Base-by-base conservation (phyloP, 2,797 vertebrate genomes). In the Sitta carolinensis region DNA sequence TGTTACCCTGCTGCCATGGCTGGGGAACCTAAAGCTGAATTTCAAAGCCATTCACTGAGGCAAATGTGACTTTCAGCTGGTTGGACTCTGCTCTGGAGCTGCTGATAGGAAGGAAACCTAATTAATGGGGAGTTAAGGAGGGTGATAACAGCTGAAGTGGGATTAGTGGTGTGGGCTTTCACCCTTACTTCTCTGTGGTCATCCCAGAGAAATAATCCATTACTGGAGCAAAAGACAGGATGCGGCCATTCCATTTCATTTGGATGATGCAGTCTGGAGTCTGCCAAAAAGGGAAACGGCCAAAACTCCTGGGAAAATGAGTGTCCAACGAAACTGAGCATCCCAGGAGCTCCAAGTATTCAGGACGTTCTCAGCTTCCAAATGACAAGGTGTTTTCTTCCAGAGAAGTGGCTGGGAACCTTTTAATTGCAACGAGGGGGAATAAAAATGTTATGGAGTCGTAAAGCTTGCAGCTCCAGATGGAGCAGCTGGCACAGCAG, bases 81-180 rank as follows among this genome's bases (percentile, higher is more conserved):
- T 27, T 81, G 62, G 69, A 54, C 50, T 75, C 66, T 42, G 64
- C 40, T 81, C 69, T 68, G 93, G 62, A 94, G 52, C 51, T 85
- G 69, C 55, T 89, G 93, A 86, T 69, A 83, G 66, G 47, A 57
- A 52, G 61, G 50, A 79, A 92, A 85, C 32, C 27, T 85, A 93
- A 95, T 95, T 92, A 96, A 83, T 42, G 61, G 61, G 55, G 70
- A 83, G 57, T 42, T 89, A 54, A 74, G 64, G 59, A 63, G 42
- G 63, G 38, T 8, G 34, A 74, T 87, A 90, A 83, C 43, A 85
- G 61, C 61, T n/a, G 40, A 57, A 83, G 51, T 1, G 4, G 88
- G 69, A 85, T 92, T 80, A 90, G 63, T 23, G 42, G 68, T 23
- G 47, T 77, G 61, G 82, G 58, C 29, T 90, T 89, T 87, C 54